Base-by-base conservation (phyloP, 2,888 invertebrate species). In the Hydriomena furcata region DNA sequence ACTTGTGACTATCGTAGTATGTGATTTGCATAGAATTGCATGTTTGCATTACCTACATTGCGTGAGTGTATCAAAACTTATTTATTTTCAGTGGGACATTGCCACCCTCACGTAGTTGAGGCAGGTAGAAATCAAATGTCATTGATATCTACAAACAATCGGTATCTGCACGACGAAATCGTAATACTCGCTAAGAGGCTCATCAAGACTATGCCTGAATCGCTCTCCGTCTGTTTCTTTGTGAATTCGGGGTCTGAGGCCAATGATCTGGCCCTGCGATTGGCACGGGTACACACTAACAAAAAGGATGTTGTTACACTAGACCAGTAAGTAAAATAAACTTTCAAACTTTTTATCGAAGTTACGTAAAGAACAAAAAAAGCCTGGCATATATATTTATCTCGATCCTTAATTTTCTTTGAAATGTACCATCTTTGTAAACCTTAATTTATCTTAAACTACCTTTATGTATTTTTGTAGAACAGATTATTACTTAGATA, bases 171-270 rank as follows among this genome's bases (percentile, higher is more conserved):
- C 79, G 98, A 99, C 79, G 97, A 98, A 78, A 91, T 99, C 56
- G 98, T 98, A 5, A 91, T 97, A 48, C 96, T 98, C 67, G 99
- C 98, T 2, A 92, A 96, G 72, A 93, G 94, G 59, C 88, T 99
- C 60, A 93, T 95, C 8, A 92, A 93, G 47, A 95, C 96, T 2
- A 91, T 99, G 84, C 99, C 99, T 0, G 93, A 94, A 46, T 92
- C 93, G 21, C 90, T 99, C 25, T 96, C 96, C 10, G 97, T 98
- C 2, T 98, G 98, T 73, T 99, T 96, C 90, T 95, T 99, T 78
- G 98, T 98, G 45, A 99, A 99, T 87, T 99, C 99, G 0, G 99
- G 99, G 6, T 99, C 99, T 4, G 99, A 99, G 88, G 99, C 99
- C 5, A 99, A 99, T 82, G 99, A 99, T 89, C 92, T 99, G 65